Percentiles rank a stretch among this genome's conserved stretches.
Conservation (phyloP, 2,113 vertebrate species). For the Erythrocercus mccallii region DNA sequence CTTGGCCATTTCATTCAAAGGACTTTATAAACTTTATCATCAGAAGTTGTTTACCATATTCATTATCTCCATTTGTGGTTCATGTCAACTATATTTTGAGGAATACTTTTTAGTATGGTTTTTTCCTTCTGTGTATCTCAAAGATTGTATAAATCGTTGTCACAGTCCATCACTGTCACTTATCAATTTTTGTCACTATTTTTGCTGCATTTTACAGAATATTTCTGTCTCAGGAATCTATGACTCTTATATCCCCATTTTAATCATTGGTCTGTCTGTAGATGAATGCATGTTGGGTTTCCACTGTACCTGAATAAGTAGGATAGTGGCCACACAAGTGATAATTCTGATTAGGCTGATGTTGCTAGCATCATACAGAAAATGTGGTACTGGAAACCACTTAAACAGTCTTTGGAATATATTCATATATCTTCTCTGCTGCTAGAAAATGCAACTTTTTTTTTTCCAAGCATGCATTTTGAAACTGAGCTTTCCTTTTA, state of each 20-base stretch:
- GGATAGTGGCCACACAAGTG: background rate
- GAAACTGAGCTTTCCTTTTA: background rate
- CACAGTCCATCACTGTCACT: background rate
- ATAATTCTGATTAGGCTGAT: background rate
- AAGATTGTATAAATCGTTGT: background rate
- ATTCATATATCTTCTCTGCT: background rate
- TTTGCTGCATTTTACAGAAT: background rate
- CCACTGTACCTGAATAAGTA: background rate
- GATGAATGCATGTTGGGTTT: background rate
- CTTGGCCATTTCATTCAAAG: constrained; percentile 53
- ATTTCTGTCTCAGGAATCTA: background rate
- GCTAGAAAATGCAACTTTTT: background rate
- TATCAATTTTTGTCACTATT: background rate
- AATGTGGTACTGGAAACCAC: background rate
- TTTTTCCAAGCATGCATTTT: background rate
- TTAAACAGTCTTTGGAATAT: background rate
- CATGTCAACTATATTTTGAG: background rate
- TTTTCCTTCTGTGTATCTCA: background rate
- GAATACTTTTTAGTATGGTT: background rate
- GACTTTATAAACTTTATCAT: constrained; percentile 23
- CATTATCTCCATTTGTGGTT: background rate
- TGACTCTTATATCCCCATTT: background rate
- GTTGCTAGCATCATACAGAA: background rate
- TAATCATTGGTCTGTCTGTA: background rate
- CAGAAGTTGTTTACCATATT: constrained; percentile 18